A percentile compares a stretch with the other conserved stretches of the same genome.
These are phyloP conservation scores for Drosophila bipectinata DNA, from an alignment of 1,140 invertebrate species.

Conservation along the genomic window DNA sequence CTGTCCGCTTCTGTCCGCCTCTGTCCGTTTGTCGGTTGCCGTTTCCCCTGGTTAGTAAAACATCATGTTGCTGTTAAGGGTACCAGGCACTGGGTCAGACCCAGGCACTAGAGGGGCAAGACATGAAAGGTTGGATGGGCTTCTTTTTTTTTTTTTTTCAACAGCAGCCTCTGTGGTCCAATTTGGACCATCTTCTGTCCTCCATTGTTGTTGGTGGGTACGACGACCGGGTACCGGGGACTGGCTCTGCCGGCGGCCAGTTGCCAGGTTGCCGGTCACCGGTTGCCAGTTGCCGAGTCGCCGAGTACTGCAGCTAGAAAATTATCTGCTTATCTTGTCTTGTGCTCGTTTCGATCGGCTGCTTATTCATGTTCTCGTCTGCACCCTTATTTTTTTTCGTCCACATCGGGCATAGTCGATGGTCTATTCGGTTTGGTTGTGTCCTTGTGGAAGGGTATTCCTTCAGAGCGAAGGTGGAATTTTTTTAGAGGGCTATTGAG, in stretches of 20 bases:
- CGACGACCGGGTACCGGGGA: neutral
- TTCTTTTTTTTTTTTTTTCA: neutral
- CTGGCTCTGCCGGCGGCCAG: slow-evolving; percentile 51
- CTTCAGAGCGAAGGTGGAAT: neutral
- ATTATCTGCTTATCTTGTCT: slow-evolving; percentile 83
- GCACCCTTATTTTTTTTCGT: neutral
- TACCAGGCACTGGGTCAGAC: slow-evolving; percentile 60
- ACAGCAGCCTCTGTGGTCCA: slow-evolving; percentile 74
- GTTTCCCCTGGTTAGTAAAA: slow-evolving; percentile 73
- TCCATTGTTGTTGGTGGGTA: slow-evolving; percentile 4
- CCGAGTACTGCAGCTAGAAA: slow-evolving; percentile 67
- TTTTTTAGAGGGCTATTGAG: neutral
- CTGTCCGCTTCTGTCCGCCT: neutral
- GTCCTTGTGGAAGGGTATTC: neutral
- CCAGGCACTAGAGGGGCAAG: neutral
- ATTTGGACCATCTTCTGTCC: slow-evolving; percentile 52
- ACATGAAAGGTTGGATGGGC: neutral
- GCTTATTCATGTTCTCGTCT: slow-evolving; percentile 77
- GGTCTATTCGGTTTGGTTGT: neutral
- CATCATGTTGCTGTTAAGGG: slow-evolving; percentile 78
- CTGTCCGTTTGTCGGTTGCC: slow-evolving; percentile 26
- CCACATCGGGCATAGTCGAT: neutral
- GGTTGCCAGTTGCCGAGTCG: slow-evolving; percentile 4
- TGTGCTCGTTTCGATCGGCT: slow-evolving; percentile 78
- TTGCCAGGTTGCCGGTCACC: slow-evolving; percentile 1